Evolutionary conservation across 2,797 vertebrate genomes (phyloP), one percentile per base, ranked within the genome.

Genomic region (Gallinago solitaria): DNA sequence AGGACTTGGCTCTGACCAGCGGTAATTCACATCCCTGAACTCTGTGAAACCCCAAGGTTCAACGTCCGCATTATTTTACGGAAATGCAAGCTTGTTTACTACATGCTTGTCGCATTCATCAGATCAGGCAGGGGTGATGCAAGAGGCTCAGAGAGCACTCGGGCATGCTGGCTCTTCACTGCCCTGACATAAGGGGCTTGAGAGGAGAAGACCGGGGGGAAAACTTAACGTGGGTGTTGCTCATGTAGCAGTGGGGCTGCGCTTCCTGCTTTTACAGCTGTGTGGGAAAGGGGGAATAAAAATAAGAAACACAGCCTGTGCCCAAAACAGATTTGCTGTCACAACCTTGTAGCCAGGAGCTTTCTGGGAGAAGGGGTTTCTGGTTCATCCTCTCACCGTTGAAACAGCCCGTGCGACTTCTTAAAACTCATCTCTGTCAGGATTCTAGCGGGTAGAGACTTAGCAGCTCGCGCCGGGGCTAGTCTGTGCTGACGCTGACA

Each of bases 51-150:
- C 79, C 54, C 15, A 2, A 5, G 69, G 23, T 54, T 54, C 59
- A 28, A 84, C 83, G 33, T 76, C 91, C 48, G 16, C 12, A 0
- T 93, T 93, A 81, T 89, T 97, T 93, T 79, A 86, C 5, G 1
- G 93, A 86, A 90, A 96, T 91, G 17, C 75, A 59, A 2, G 17
- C 79, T 61, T 95, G 91, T 96, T 97, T 95, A 76, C 77, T 24
- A 12, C 77, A 1, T 83, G 80, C 87, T 90, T 90, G 93, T 82
- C 17, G 5, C 43, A 1, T 84, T 88, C 93, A 84, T 92, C 93
- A 91, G 79, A 83, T 81, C 61, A 14, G 91, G 57, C 70, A 33
- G 64, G 51, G 75, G 33, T 96, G 96, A 86, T 89, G 92, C 93
- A 96, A 95, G 91, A 93, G 80, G 53, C 39, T 43, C 79, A 51